These are phyloP conservation scores for Andrena camellia DNA, from an alignment of 2,888 invertebrate species.

Conservation along the genomic window DNA sequence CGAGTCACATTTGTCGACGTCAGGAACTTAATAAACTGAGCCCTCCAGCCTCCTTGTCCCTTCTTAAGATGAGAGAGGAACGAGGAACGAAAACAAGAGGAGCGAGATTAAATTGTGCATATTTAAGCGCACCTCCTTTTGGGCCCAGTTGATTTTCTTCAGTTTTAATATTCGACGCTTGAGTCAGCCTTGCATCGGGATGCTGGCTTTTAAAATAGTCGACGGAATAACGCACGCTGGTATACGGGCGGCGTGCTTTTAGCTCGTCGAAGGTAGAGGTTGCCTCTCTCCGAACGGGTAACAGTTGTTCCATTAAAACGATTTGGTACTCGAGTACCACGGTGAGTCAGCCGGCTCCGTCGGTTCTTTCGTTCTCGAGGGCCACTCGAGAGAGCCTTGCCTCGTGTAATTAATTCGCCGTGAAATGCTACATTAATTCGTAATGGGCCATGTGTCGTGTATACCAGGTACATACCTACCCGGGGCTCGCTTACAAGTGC, in stretches of 20 bases:
- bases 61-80: neutral
- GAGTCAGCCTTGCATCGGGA: neutral
- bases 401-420: conserved; percentile 83
- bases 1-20: conserved; percentile 9
- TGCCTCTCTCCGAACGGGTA: conserved; percentile 69
- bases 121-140: conserved; percentile 20
- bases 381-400: conserved; percentile 76
- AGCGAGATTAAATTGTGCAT: conserved; percentile 2
- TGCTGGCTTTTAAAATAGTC: conserved; percentile 50
- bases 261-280: conserved; percentile 52
- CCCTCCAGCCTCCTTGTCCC: neutral
- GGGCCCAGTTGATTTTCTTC: conserved; percentile 17
- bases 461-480: conserved; percentile 72
- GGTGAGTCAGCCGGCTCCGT: conserved; percentile 70
- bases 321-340: conserved; percentile 79
- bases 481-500: conserved; percentile 58
- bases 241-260: conserved; percentile 34
- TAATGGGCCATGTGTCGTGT: conserved; percentile 79
- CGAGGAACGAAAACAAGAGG: neutral
- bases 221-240: conserved; percentile 30
- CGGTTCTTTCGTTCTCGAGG: conserved; percentile 71
- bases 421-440: conserved; percentile 82
- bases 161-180: conserved; percentile 32
- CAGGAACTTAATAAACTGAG: conserved; percentile 3
- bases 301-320: conserved; percentile 83